Conservation (phyloP, 2,113 vertebrate species). For the Platichthys flesus region DNA sequence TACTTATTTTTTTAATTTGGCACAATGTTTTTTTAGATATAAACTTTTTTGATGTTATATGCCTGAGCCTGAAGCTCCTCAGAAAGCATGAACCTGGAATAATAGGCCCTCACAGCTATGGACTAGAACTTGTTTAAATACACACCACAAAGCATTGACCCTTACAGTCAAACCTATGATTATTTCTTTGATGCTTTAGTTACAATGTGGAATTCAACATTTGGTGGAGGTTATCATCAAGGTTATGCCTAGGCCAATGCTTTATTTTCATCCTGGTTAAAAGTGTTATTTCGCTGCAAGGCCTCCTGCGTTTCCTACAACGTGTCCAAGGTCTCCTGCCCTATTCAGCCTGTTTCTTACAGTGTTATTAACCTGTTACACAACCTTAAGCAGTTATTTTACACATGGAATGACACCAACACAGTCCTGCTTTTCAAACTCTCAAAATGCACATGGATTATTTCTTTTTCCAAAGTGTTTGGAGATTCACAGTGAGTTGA, state of each 20-base stretch:
- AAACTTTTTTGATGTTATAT: slow-evolving; percentile 50
- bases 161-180: slow-evolving; percentile 28
- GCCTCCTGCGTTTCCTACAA: slow-evolving; percentile 29
- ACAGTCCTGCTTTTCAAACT: slow-evolving; percentile 48
- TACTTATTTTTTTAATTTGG: slow-evolving; percentile 41
- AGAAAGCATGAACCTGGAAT: slow-evolving; percentile 50
- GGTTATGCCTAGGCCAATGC: slow-evolving; percentile 2
- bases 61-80: slow-evolving; percentile 56
- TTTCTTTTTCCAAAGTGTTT: slow-evolving; percentile 61
- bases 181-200: slow-evolving; percentile 4
- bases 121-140: slow-evolving; percentile 29
- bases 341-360: slow-evolving; percentile 3
- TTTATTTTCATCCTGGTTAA: slow-evolving; percentile 17
- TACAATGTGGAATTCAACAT: slow-evolving; percentile 13
- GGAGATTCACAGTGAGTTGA: slow-evolving; percentile 75
- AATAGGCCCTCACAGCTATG: slow-evolving; percentile 44
- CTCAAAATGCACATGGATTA: slow-evolving; percentile 48
- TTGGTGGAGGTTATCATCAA: slow-evolving; percentile 25
- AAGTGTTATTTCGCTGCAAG: slow-evolving; percentile 9
- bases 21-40: slow-evolving; percentile 54
- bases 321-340: background rate
- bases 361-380: slow-evolving; percentile 28
- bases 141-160: slow-evolving; percentile 28
- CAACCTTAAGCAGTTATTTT: slow-evolving; percentile 29
- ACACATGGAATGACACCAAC: slow-evolving; percentile 37